Base-by-base conservation (phyloP, 2,888 invertebrate species). In the Cepaea hortensis region DNA sequence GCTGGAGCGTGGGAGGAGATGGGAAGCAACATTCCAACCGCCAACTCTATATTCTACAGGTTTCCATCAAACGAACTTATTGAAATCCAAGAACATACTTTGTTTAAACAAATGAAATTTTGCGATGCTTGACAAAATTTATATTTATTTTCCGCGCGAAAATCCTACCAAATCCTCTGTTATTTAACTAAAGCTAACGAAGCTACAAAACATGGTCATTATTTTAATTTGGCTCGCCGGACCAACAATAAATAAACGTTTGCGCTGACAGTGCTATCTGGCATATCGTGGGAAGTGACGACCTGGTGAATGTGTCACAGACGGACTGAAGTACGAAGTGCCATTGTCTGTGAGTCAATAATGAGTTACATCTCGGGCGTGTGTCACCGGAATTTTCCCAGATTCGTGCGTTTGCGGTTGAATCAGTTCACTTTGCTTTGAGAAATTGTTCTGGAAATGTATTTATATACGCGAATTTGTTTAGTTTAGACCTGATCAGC, bases 311-410 rank as follows among this genome's bases (percentile, higher is more conserved):
- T 9, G 50, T 77, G 23, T 77, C 77, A 77, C 77, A 77, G 5
- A 5, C n/a, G 18, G 18, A 23, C n/a, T 55, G 7, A 20, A 6
- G n/a, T 6, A 61, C 55, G n/a, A 77, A 77, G 77, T 77, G 77
- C 77, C n/a, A 77, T n/a, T 61, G 77, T 77, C 7, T 6, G n/a
- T 77, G 77, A 77, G 55, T 77, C 77, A 77, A 77, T 77, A 61
- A 55, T 55, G 3, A n/a, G 61, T 61, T 77, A 6, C n/a, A n/a
- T 23, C 55, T 9, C 55, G 3, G 23, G 55, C 48, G 55, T 77
- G 55, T 77, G 77, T 77, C 77, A 77, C 55, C 23, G 77, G 61
- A n/a, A 77, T 77, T 76, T 61, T 23, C 46, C n/a, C 3, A 20
- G n/a, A 3, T n/a, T 7, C 61, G 50, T 4, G 61, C n/a, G n/a